These are phyloP conservation scores for Apocrypta bakeri DNA, from an alignment of 1,140 invertebrate species.

Conservation along the genomic window DNA sequence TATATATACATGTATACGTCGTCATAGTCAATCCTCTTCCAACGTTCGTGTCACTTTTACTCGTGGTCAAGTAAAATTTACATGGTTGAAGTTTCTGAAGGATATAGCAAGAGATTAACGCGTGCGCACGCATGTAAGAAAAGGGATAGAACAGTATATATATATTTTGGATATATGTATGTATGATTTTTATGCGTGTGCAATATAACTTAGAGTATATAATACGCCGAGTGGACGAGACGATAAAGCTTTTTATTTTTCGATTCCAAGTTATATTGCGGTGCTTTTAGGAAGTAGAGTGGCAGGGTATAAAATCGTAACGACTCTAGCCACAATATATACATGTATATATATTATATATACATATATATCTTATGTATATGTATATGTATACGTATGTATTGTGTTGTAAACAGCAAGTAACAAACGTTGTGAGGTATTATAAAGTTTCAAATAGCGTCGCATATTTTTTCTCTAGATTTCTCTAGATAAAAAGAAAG, in stretches of 20 bases:
- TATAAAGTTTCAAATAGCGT: too few relatives aligned
- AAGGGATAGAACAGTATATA: background rate
- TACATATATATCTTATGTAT: too few relatives aligned
- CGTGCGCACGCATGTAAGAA: background rate
- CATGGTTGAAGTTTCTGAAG: background rate
- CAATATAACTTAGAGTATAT: background rate
- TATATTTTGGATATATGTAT: background rate
- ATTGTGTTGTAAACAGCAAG: too few relatives aligned
- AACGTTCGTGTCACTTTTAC: background rate
- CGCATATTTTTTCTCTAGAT: too few relatives aligned
- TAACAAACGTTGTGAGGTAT: too few relatives aligned
- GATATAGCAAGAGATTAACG: too few relatives aligned
- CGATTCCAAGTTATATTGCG: background rate
- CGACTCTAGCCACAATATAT: background rate
- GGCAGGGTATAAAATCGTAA: background rate
- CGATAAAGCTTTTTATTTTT: slow-evolving; percentile 8
- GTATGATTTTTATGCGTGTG: slow-evolving; percentile 11
- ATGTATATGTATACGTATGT: too few relatives aligned
- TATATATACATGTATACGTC: too few relatives aligned
- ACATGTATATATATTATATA: too few relatives aligned
- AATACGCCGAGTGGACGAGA: background rate
- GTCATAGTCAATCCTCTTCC: too few relatives aligned
- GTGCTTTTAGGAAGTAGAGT: background rate
- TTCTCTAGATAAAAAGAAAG: too few relatives aligned
- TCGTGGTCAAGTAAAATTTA: background rate